Percentiles rank a stretch among this genome's conserved stretches.
Evolutionary conservation across 1,140 invertebrate genomes (phyloP).

Genomic region (Achatina immaculata): DNA sequence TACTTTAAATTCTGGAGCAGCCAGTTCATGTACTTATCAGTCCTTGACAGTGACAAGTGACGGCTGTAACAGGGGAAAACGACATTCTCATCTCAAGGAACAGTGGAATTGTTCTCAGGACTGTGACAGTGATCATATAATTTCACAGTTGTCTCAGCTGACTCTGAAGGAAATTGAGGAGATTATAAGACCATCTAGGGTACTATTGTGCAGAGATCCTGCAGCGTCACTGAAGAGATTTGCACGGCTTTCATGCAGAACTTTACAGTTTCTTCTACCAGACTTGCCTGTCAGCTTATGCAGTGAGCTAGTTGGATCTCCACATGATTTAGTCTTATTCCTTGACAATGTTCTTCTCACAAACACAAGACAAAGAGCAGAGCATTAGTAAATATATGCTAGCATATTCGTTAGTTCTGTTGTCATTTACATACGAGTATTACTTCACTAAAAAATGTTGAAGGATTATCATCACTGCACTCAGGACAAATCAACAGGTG

Average conservation of each 20-base stretch:
- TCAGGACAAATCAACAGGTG: too few relatives aligned
- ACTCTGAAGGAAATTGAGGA: not conserved
- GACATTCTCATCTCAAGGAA: not conserved
- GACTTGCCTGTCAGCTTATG: conserved; percentile 38
- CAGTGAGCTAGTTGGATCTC: conserved; percentile 16
- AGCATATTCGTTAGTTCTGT: too few relatives aligned
- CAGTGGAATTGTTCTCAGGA: not conserved
- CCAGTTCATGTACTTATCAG: too few relatives aligned
- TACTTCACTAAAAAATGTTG: too few relatives aligned
- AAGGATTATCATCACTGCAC: too few relatives aligned
- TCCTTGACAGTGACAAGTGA: too few relatives aligned
- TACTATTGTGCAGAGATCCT: conserved; percentile 37
- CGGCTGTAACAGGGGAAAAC: too few relatives aligned
- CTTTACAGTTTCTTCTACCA: conserved; percentile 43
- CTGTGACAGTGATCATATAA: not conserved
- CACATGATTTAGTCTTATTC: conserved; percentile 38
- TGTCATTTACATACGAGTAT: too few relatives aligned
- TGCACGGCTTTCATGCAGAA: conserved; percentile 26
- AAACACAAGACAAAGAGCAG: not conserved
- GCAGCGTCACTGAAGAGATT: conserved; percentile 33
- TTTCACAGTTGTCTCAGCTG: conserved; percentile 36
- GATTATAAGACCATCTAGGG: conserved; percentile 1
- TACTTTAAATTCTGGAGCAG: too few relatives aligned
- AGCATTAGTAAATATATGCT: too few relatives aligned
- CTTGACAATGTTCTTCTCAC: conserved; percentile 30